Base-by-base conservation (phyloP, 2,888 invertebrate genomes). In the Noctua fimbriata region DNA sequence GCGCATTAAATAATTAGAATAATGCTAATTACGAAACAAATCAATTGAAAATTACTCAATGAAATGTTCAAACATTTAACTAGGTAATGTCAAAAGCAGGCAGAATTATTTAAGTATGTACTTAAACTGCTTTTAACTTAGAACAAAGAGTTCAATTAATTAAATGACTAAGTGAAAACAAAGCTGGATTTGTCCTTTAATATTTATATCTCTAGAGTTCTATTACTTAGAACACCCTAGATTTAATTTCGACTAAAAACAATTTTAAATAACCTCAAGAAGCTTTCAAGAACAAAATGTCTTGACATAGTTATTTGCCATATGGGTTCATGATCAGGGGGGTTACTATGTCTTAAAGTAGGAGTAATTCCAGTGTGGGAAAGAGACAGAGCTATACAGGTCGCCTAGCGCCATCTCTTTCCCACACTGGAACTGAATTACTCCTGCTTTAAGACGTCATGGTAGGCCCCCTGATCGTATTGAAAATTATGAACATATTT, bases 161-260 rank as follows among this genome's bases (percentile, higher is more conserved):
- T 41, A 52, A 74, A 75, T 24, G 16, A 69, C 55, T 32, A 24
- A 55, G 7, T 75, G 55, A 55, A 55, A 52, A 44, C 44, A 69
- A 55, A 44, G 18, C 18, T 55, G n/a, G 36, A 52, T 41, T 75
- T 24, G 21, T 41, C 28, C 7, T 24, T 6, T 24, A 69, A 75
- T 41, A 44, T 69, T 55, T 55, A 55, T 24, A 55, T 55, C 24
- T 32, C 14, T 69, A 24, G 24, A 44, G 18, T 28, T 69, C 18
- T 58, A 24, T 75, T 47, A n/a, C 28, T 32, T n/a, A 21, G 18
- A 63, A 63, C 16, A 63, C 16, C 18, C 18, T 36, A 10, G 7
- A n/a, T 36, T 14, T 52, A 24, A 32, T 69, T 58, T 69, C 12
- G 2, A 52, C 16, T 32, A 21, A 67, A 69, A 67, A 69, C 1